Evolutionary conservation across 2,113 vertebrate genomes (phyloP).

Genomic region (Felis catus): DNA sequence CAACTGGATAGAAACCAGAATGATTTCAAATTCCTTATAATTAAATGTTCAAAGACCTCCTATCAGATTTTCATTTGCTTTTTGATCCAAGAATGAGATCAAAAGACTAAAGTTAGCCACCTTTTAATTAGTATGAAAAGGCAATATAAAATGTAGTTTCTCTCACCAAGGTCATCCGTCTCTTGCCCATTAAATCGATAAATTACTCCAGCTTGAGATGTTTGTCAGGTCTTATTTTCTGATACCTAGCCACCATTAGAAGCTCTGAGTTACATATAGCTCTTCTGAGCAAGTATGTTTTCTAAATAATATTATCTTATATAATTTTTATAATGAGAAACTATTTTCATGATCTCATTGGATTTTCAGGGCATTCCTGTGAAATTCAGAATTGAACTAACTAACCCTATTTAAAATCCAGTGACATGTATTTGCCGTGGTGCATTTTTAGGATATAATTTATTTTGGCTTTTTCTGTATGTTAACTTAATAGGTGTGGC

Average conservation of each 20-base stretch:
- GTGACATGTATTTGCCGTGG: not conserved
- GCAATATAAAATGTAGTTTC: slow-evolving; percentile 25
- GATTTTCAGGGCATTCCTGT: not conserved
- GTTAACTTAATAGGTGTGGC: not conserved
- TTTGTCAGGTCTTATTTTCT: slow-evolving; percentile 32
- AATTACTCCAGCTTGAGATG: not conserved
- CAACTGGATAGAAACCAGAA: not conserved
- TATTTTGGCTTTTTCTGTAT: slow-evolving; percentile 6
- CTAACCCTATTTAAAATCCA: not conserved
- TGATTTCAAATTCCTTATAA: slow-evolving; percentile 22
- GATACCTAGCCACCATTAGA: not conserved
- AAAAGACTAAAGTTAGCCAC: not conserved
- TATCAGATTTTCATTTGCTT: slow-evolving; percentile 54
- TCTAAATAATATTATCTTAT: not conserved
- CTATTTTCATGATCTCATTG: not conserved
- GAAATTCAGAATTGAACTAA: slow-evolving; percentile 41
- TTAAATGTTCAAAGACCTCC: slow-evolving; percentile 23
- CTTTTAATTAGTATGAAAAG: slow-evolving; percentile 29
- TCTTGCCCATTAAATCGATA: slow-evolving; percentile 9
- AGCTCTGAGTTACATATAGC: not conserved
- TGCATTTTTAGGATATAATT: not conserved
- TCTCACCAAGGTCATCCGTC: not conserved
- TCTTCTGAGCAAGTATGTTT: slow-evolving; percentile 52
- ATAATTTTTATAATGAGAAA: not conserved
- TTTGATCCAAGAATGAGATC: slow-evolving; percentile 37